Base-by-base conservation (phyloP, 2,888 invertebrate species). In the Drosophila gaucha region DNA sequence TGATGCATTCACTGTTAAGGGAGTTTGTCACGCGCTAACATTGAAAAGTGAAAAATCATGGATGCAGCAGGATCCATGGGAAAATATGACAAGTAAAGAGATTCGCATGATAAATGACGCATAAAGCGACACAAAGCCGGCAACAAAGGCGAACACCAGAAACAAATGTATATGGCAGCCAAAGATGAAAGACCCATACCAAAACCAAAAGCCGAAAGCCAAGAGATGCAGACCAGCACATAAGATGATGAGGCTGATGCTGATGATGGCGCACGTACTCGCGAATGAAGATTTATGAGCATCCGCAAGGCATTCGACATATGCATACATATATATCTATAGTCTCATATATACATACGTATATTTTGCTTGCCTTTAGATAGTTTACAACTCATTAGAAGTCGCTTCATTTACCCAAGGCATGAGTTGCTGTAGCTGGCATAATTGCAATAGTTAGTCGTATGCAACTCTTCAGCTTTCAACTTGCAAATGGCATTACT, bases 21-120 rank as follows among this genome's bases (percentile, higher is more conserved):
- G 68, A 84, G 74, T 74, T 84, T 80, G 66, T 67, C 70, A 63
- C 66, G 50, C 41, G 36, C 38, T 64, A 60, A 68, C 66, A 69
- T 67, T 67, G 67, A 52, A 77, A 76, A 74, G 70, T 84, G 85
- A 80, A 84, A 76, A 84, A 84, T 84, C 84, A 84, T 84, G 64
- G 71, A 26, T 72, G 77, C 73, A 59, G 38, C 33, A 28, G 52
- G 30, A 51, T 14, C 50, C 26, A 41, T n/a, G n/a, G 51, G 54
- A 18, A 67, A 84, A 71, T 72, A 69, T 86, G 85, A 84, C 87
- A 86, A 63, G 60, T 59, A 70, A 67, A 69, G 86, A 67, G 82
- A 78, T 71, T 66, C 76, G 50, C 67, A 77, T 84, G 87, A 84
- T 84, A 84, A 86, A 84, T 85, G 87, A 85, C 72, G 74, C 78